A percentile compares a stretch with the other conserved stretches of the same genome.
Conservation (phyloP, 35 echinoderm and acorn worm genomes). For the Stichopus chloronotus region DNA sequence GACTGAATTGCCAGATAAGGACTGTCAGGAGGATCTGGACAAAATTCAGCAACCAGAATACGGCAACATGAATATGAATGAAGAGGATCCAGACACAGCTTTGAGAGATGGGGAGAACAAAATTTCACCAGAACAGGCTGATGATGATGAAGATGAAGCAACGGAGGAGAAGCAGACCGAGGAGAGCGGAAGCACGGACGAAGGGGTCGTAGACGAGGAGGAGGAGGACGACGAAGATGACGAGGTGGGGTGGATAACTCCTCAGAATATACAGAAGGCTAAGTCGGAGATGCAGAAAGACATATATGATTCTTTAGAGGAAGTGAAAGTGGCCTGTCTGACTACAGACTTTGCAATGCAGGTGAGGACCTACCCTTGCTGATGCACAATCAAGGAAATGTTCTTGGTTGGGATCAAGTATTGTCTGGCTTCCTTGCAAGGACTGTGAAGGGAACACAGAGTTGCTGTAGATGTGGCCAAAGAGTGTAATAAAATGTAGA, state of each 20-base stretch:
- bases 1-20: neutral
- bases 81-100: conserved; percentile 20
- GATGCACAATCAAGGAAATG: too few relatives aligned
- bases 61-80: neutral
- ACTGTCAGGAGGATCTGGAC: neutral
- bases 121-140: neutral
- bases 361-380: conserved; percentile 24
- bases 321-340: conserved; percentile 74
- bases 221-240: conserved; percentile 65
- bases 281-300: conserved; percentile 50
- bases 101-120: neutral
- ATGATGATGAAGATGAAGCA: neutral
- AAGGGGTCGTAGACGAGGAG: conserved; percentile 43
- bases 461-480: too few relatives aligned
- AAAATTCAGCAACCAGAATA: conserved; percentile 3
- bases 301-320: conserved; percentile 35
- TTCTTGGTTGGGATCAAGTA: too few relatives aligned
- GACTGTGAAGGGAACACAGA: too few relatives aligned
- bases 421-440: too few relatives aligned
- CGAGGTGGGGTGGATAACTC: conserved; percentile 87
- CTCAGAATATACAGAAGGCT: conserved; percentile 69
- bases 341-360: conserved; percentile 97
- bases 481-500: too few relatives aligned
- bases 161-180: neutral
- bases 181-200: conserved; percentile 15